Evolutionary conservation across 37 sponge, comb jelly and placozoan genomes (phyloP).

Genomic region (Aplysina aerophoba): DNA sequence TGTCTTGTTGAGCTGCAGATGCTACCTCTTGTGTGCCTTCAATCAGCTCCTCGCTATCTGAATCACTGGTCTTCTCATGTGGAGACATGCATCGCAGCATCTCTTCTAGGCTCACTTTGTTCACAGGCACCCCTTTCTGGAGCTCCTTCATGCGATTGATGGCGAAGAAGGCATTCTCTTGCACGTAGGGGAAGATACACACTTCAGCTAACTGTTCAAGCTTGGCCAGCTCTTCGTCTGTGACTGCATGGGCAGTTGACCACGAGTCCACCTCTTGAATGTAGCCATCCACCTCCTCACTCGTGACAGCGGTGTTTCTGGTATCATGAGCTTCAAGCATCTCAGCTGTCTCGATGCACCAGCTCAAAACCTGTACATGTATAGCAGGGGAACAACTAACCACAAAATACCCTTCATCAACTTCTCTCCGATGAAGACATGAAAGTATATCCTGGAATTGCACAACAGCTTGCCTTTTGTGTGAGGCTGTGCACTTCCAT

Average conservation of each 20-base stretch:
- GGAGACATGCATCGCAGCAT: background rate
- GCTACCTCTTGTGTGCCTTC: constrained; percentile 13
- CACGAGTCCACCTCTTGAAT: constrained; percentile 48
- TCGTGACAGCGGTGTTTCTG: background rate
- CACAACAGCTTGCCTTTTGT: constrained; percentile 51
- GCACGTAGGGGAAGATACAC: constrained; percentile 29
- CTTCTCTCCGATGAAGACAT: too few relatives aligned
- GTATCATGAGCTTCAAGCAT: constrained; percentile 47
- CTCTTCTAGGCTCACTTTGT: constrained; percentile 39
- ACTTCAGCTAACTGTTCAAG: constrained; percentile 49
- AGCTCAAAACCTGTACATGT: constrained; percentile 56
- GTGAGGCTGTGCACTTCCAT: constrained; percentile 58
- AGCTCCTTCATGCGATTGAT: constrained; percentile 66
- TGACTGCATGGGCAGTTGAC: constrained; percentile 37
- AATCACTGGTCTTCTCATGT: background rate
- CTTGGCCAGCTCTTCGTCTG: constrained; percentile 36
- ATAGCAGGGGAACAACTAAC: too few relatives aligned
- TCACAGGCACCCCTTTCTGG: constrained; percentile 35
- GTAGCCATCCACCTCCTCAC: constrained; percentile 24
- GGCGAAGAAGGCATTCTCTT: constrained; percentile 68
- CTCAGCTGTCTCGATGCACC: constrained; percentile 60
- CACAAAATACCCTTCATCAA: background rate
- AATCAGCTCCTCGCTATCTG: background rate
- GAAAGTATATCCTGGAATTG: too few relatives aligned
- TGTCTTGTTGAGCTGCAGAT: background rate